These are phyloP conservation scores for Malthinus seriepunctatus DNA, from an alignment of 2,888 invertebrate genomes.

Conservation along the genomic window DNA sequence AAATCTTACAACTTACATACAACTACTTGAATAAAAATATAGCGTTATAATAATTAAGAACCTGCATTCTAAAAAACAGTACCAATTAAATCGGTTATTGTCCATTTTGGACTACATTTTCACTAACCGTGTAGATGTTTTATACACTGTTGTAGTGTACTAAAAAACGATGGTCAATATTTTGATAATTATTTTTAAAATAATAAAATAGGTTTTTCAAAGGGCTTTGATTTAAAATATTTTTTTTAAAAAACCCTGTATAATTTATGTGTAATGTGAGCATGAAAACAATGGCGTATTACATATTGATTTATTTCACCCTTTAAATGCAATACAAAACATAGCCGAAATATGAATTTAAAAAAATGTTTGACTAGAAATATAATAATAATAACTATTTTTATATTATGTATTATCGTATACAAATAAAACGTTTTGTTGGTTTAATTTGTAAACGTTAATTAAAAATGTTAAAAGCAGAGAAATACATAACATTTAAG, in stretches of 20 bases:
- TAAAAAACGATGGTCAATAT: conserved; percentile 20
- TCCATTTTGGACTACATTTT: conserved; percentile 57
- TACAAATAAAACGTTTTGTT: conserved; percentile 6
- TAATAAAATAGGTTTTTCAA: neutral
- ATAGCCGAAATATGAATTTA: conserved; percentile 28
- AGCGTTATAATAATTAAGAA: conserved; percentile 15
- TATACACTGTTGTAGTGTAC: conserved; percentile 37
- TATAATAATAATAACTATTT: conserved; percentile 21
- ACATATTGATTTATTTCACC: conserved; percentile 45
- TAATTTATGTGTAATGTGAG: neutral
- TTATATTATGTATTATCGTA: conserved; percentile 17
- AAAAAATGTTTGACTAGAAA: conserved; percentile 35
- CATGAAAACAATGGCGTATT: conserved; percentile 33
- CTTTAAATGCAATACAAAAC: conserved; percentile 47
- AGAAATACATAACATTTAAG: conserved; percentile 29
- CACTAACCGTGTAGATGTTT: conserved; percentile 50
- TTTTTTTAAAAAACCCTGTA: neutral
- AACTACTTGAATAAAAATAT: conserved; percentile 18
- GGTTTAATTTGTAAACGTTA: conserved; percentile 10
- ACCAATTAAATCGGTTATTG: conserved; percentile 34
- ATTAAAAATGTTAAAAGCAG: conserved; percentile 26
- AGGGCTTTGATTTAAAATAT: neutral
- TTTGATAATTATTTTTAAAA: conserved; percentile 2
- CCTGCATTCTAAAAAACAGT: conserved; percentile 21
- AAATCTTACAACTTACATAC: conserved; percentile 11